Conservation (phyloP, 2,113 vertebrate genomes). For the Nothocercus nigrocapillus region DNA sequence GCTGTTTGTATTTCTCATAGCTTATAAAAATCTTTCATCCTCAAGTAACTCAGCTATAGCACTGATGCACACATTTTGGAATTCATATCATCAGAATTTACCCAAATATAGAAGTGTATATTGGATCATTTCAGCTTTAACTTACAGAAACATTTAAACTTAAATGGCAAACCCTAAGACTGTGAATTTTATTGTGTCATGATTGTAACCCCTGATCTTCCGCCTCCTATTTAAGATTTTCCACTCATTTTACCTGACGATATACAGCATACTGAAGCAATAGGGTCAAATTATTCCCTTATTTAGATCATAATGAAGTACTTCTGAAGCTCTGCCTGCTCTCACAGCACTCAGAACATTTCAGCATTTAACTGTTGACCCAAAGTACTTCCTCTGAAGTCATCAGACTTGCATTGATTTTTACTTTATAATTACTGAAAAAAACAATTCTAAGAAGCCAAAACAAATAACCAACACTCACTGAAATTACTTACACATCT, state of each 20-base stretch:
- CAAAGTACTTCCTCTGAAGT: not conserved
- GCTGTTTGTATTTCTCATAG: not conserved
- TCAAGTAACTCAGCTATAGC: not conserved
- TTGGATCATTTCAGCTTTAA: not conserved
- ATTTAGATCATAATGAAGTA: slow-evolving; percentile 6
- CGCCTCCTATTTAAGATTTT: slow-evolving; percentile 8
- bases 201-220: not conserved
- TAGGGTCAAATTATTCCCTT: slow-evolving; percentile 24
- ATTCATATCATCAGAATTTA: not conserved
- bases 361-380: not conserved
- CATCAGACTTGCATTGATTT: not conserved
- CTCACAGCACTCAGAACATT: not conserved
- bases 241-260: not conserved
- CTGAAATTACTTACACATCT: not conserved
- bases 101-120: slow-evolving; percentile 4
- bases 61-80: slow-evolving; percentile 13
- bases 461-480: slow-evolving; percentile 41
- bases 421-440: slow-evolving; percentile 6
- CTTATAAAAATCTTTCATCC: slow-evolving; percentile 20
- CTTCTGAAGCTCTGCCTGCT: slow-evolving; percentile 12
- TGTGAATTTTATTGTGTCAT: not conserved
- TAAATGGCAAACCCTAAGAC: not conserved
- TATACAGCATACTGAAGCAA: not conserved
- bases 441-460: slow-evolving; percentile 33
- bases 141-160: slow-evolving; percentile 30